Conservation (phyloP, 2,797 vertebrate genomes). For the Pseudopleuronectes americanus region DNA sequence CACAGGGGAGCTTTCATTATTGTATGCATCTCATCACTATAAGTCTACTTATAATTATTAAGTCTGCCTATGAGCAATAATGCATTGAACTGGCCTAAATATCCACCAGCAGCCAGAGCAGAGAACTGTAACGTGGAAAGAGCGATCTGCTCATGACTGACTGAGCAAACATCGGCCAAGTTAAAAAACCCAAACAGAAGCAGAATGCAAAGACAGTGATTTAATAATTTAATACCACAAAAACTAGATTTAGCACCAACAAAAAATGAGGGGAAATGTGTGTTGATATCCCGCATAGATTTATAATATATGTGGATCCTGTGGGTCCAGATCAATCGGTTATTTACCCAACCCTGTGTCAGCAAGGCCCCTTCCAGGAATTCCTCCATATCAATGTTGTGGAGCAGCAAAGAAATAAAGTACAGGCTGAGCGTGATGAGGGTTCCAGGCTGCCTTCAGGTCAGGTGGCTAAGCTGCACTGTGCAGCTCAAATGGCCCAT, state of each 20-base stretch:
- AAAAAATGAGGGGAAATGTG: conserved; percentile 11
- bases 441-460: conserved; percentile 91
- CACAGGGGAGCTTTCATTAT: conserved; percentile 64
- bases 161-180: conserved; percentile 55
- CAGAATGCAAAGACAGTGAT: conserved; percentile 40
- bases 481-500: conserved; percentile 91
- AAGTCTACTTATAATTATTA: conserved; percentile 63
- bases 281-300: conserved; percentile 59
- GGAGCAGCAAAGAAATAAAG: conserved; percentile 90
- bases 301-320: conserved; percentile 52
- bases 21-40: conserved; percentile 50
- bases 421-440: conserved; percentile 92
- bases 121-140: conserved; percentile 54
- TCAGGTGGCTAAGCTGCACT: conserved; percentile 89
- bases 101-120: conserved; percentile 36
- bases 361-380: conserved; percentile 78
- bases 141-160: conserved; percentile 44
- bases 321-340: conserved; percentile 70
- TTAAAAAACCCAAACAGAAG: conserved; percentile 45
- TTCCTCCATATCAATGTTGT: conserved; percentile 92
- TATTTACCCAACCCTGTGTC: conserved; percentile 70
- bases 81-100: conserved; percentile 42
- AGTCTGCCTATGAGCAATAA: conserved; percentile 47
- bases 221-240: conserved; percentile 52
- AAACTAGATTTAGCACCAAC: conserved; percentile 43